Base-by-base conservation (phyloP, 2,888 invertebrate genomes). In the Amaurobius ferox region DNA sequence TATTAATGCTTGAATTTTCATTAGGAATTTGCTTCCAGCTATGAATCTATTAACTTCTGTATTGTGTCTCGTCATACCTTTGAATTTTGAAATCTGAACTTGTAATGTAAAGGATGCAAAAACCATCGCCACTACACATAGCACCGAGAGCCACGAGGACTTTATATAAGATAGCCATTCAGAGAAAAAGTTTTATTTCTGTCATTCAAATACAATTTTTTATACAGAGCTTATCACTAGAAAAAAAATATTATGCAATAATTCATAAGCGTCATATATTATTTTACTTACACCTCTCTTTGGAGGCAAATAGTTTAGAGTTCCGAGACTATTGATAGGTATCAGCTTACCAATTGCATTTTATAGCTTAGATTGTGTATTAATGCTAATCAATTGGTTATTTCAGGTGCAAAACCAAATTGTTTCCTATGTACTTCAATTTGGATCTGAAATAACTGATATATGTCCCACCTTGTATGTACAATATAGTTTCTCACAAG, bases 211-310 rank as follows among this genome's bases (percentile, higher is more conserved):
- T 85, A 85, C 77, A 61, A 29, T 83, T 85, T 85, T 85, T 85
- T 85, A 85, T 77, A 77, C 83, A 85, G 83, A 85, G 83, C 83
- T 85, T 85, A 85, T 85, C 83, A 85, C 68, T 85, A 85, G 83
- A 48, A 55, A 35, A 68, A 80, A 72, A 83, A 83, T 74, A 71
- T 77, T 85, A 85, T 85, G 83, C 83, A 85, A 85, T 85, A 85
- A 77, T 72, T 85, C 83, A 85, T 85, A 66, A 77, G 77, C 77
- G 72, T 77, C 83, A 77, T 48, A 85, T 78, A 35, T 79, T 79
- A 85, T 85, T 85, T 85, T 85, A 85, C 64, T 85, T 85, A 77
- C 66, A 40, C 67, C 77, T 72, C 39, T 48, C n/a, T 66, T n/a
- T 9, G 55, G 72, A 62, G 81, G 55, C 23, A 23, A 23, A 55